These are phyloP conservation scores for Thysanoteuthis rhombus DNA, from an alignment of 2,888 invertebrate species.

Conservation along the genomic window DNA sequence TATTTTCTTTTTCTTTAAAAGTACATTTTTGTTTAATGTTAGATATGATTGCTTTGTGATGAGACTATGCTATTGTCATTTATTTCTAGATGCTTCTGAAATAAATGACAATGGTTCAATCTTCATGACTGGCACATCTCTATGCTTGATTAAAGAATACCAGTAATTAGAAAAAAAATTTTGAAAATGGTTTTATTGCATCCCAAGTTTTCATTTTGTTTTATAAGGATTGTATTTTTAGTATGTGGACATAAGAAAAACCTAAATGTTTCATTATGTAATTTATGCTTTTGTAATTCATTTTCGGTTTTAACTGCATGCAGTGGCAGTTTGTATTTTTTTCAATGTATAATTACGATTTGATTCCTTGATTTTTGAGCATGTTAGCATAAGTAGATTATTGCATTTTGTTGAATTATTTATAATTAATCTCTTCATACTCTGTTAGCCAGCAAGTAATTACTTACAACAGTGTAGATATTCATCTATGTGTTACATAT, in stretches of 20 bases:
- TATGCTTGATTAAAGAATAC: background rate
- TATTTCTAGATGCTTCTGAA: too few species aligned
- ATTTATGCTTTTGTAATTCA: background rate
- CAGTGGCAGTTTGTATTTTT: background rate
- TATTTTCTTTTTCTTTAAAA: too few species aligned
- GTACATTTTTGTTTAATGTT: too few species aligned
- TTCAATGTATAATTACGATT: background rate
- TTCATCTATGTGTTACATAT: background rate
- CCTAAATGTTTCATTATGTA: background rate
- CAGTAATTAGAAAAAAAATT: background rate
- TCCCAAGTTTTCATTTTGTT: background rate
- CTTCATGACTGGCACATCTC: too few species aligned
- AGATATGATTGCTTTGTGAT: too few species aligned
- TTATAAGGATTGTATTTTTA: too few species aligned
- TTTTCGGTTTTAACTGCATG: background rate
- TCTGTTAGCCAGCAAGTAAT: background rate
- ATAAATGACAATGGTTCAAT: too few species aligned
- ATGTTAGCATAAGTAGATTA: constrained; percentile 12
- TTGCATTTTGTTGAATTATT: background rate
- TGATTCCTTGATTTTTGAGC: background rate
- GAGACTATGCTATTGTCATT: too few species aligned
- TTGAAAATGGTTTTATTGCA: background rate
- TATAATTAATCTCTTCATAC: background rate
- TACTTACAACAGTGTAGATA: background rate
- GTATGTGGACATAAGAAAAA: too few species aligned